A percentile compares a stretch with the other conserved stretches of the same genome.
These are phyloP conservation scores for Urophycis tenuis DNA, from an alignment of 2,797 vertebrate species.

Conservation along the genomic window DNA sequence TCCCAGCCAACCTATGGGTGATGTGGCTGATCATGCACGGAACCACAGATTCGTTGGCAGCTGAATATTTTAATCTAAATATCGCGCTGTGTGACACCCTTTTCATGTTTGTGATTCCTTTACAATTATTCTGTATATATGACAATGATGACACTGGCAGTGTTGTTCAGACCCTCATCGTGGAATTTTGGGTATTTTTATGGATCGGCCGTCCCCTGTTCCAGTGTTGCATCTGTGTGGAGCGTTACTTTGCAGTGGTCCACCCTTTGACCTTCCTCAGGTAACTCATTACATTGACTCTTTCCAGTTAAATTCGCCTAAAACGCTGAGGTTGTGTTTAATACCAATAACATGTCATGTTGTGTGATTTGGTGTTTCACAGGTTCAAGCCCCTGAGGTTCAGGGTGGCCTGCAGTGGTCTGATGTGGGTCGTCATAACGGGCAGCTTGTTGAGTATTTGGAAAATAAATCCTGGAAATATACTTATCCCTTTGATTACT, in stretches of 20 bases:
- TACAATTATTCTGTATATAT: not conserved
- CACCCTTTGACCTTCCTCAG: not conserved
- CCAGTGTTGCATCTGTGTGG: not conserved
- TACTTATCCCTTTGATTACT: not conserved
- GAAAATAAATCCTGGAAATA: not conserved
- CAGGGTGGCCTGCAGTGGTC: conserved; percentile 1
- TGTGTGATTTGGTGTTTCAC: not conserved
- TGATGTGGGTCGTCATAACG: not conserved
- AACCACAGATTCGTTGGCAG: not conserved
- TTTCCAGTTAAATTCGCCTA: not conserved
- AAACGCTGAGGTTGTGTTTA: not conserved
- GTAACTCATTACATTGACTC: not conserved
- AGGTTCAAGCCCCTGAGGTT: conserved; percentile 5
- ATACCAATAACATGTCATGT: not conserved
- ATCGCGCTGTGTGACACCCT: not conserved
- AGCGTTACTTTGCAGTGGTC: not conserved
- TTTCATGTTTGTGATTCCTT: not conserved
- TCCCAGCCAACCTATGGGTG: conserved; percentile 3
- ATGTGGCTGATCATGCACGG: not conserved
- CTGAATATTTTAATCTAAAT: not conserved
- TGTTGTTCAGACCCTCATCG: not conserved
- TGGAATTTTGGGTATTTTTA: not conserved
- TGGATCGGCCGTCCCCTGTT: not conserved
- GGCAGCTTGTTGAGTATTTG: not conserved
- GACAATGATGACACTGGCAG: not conserved